Percentiles rank a stretch among this genome's conserved stretches.
Conservation (phyloP, 1,140 invertebrate genomes). For the Habropoda laboriosa region DNA sequence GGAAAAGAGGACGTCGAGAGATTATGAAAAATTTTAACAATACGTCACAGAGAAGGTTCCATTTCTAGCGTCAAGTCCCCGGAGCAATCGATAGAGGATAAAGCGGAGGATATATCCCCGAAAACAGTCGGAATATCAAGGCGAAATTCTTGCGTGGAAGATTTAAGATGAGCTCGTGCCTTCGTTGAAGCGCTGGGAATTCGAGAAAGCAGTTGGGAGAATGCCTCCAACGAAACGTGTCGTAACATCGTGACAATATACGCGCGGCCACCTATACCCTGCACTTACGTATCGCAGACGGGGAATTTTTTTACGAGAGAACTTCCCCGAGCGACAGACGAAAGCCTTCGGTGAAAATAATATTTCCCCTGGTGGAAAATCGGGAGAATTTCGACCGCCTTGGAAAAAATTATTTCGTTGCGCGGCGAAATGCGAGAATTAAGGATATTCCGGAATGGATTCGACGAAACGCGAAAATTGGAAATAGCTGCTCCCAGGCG, state of each 20-base stretch:
- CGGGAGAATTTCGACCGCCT: neutral
- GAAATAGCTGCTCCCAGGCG: neutral
- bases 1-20: neutral
- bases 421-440: neutral
- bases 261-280: neutral
- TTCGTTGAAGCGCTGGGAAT: neutral
- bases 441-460: neutral
- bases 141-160: conserved; percentile 12
- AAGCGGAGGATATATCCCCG: conserved; percentile 19
- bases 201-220: conserved; percentile 21
- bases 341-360: neutral
- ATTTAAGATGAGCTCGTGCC: conserved; percentile 42
- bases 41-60: neutral
- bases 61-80: neutral
- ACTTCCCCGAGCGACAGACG: neutral
- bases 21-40: neutral
- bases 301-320: neutral
- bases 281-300: neutral
- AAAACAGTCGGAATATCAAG: conserved; percentile 3
- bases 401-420: neutral
- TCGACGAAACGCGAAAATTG: neutral
- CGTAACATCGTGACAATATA: conserved; percentile 18
- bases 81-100: conserved; percentile 34
- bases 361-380: neutral
- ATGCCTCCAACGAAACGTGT: neutral